phyloP scores from a whole-genome alignment of 1,140 invertebrate species.

The Pogonognathellus flavescens region DNA sequence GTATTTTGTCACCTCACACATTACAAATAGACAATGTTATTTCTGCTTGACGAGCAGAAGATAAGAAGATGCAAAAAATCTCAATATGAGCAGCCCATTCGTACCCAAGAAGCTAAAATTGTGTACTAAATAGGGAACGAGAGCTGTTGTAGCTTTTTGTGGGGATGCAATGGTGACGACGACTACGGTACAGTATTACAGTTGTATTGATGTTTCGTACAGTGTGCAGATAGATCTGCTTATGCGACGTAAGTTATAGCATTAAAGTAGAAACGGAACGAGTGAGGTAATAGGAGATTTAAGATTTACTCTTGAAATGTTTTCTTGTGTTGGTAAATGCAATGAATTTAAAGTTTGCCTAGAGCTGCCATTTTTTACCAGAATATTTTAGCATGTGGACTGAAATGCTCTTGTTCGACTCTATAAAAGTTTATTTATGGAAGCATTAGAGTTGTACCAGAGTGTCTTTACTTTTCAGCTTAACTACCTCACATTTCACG shows the following conservation, averaged over 20 bases:
- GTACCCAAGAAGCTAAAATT: not conserved
- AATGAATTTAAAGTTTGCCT: constrained; percentile 50
- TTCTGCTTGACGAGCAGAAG: constrained; percentile 49
- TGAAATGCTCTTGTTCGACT: constrained; percentile 58
- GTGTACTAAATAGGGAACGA: constrained; percentile 8
- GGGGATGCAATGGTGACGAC: too few relatives aligned
- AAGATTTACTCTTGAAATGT: not conserved
- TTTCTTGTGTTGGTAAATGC: not conserved
- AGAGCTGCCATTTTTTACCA: constrained; percentile 41
- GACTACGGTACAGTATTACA: too few relatives aligned
- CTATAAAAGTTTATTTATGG: constrained; percentile 65
- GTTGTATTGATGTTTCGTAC: too few relatives aligned
- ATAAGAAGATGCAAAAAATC: constrained; percentile 21
- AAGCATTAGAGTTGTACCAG: constrained; percentile 54
- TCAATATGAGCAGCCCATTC: not conserved
- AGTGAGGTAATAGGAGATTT: not conserved
- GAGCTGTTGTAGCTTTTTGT: too few relatives aligned
- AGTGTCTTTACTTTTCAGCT: constrained; percentile 42
- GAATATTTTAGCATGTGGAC: constrained; percentile 60
- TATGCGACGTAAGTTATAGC: not conserved
- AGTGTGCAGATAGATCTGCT: too few relatives aligned
- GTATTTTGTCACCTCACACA: constrained; percentile 64
- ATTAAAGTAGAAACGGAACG: not conserved
- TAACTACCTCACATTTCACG: constrained; percentile 48
- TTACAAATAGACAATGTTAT: constrained; percentile 64